Evolutionary conservation across 2,888 invertebrate genomes (phyloP), one percentile per base, ranked within the genome.

Genomic region (Parnassius smintheus): DNA sequence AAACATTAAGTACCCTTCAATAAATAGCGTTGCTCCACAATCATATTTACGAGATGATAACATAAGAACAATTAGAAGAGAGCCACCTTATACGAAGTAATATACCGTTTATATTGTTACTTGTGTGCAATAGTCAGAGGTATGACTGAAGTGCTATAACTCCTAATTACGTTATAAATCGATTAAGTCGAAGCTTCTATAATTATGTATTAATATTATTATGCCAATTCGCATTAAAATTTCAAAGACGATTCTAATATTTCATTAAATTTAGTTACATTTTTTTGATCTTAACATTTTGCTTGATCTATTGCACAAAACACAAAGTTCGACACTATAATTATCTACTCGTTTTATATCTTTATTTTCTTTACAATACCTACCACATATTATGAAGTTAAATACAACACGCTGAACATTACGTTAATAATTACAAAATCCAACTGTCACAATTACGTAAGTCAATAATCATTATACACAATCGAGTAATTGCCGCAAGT

Each of bases 371-470:
- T 84, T 90, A 90, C 89, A 91, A 85, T 87, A 86, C 79, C 80
- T 76, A 82, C 87, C 86, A 87, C 83, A 81, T 81, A 35, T 35
- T 35, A 35, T 35, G 35, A 7, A 86, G 82, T 88, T 88, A 88
- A 88, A 88, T 88, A 90, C 89, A 83, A 91, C 91, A 91, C 89
- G 80, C 87, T 89, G 89, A 91, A 88, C 77, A 80, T 85, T 84
- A 90, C 80, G 82, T 87, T 83, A 82, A 83, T 90, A 87, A 87
- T 90, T 89, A 91, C 89, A 91, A 89, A 88, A 87, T 83, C 81
- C 81, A 86, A 85, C 86, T 76, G 88, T 89, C 88, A 88, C 77
- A 78, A 88, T 88, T 88, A 86, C 81, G 35, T 35, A 35, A 35
- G 35, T 35, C 35, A 88, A 86, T 13, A 13, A 71, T 72, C 82